Percentiles rank a stretch among this genome's conserved stretches.
Evolutionary conservation across 2,888 invertebrate species (phyloP).

Genomic region (Gortyna flavago): DNA sequence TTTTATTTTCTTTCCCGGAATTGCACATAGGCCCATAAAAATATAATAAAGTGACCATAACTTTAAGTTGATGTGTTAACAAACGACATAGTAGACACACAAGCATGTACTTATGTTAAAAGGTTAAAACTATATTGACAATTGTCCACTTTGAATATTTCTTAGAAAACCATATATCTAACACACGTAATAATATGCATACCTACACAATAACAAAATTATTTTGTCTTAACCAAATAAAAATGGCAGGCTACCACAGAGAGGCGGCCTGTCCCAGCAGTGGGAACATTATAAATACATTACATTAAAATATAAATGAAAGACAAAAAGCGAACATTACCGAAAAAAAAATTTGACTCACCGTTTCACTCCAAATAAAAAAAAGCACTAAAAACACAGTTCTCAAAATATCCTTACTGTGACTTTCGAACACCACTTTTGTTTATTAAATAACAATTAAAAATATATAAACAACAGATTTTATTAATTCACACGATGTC

Average conservation of each 20-base stretch:
- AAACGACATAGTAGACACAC: conserved; percentile 1
- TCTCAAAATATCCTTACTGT: background rate
- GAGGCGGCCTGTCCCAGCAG: background rate
- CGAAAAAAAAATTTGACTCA: background rate
- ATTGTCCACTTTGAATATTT: conserved; percentile 7
- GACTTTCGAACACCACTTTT: conserved; percentile 33
- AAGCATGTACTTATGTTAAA: conserved; percentile 11
- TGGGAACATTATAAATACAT: background rate
- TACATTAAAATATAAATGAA: background rate
- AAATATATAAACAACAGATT: background rate
- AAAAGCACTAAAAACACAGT: background rate
- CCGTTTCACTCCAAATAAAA: conserved; percentile 7
- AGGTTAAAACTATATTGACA: conserved; percentile 3
- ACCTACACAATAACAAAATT: background rate
- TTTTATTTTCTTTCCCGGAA: background rate
- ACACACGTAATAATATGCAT: background rate
- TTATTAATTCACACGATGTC: conserved; percentile 19
- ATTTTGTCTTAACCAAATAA: background rate
- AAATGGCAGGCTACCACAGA: background rate
- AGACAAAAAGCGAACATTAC: background rate
- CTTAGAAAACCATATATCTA: conserved; percentile 13
- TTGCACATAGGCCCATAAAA: background rate
- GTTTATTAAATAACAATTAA: background rate
- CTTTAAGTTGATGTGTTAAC: conserved; percentile 1
- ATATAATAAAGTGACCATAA: conserved; percentile 1